Base-by-base conservation (phyloP, 2,888 invertebrate genomes). In the Cacoxenus indagator region DNA sequence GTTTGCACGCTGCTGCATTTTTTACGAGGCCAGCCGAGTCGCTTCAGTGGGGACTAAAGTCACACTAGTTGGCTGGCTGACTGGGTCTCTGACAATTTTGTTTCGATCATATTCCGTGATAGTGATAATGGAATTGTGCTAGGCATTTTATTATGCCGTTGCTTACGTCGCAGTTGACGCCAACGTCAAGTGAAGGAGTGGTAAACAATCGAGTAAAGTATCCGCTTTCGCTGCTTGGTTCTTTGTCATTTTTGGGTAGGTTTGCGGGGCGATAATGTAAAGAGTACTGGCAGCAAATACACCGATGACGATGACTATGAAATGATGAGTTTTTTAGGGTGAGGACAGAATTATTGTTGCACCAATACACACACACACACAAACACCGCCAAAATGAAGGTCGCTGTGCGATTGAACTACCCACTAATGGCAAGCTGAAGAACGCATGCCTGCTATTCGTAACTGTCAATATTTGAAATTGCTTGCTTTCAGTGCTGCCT, bases 311-410 rank as follows among this genome's bases (percentile, higher is more conserved):
- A 59, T 59, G 59, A 29, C 31, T 29, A 4, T 59, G 22, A 17
- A 8, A n/a, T 43, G 69, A 62, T 68, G 68, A 70, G 70, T 70
- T 72, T 67, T 81, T 77, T 74, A 75, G 76, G 80, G 82, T 66
- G 82, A 77, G 80, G 82, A 82, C 82, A 51, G 24, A 17, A 51
- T 51, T 51, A 51, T 51, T 51, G 3, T 51, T 9, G 51, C 48
- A 43, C 11, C 45, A 43, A 43, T 19, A 48, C 48, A 48, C 19
- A 48, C 48, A 51, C 48, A 51, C 51, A 51, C 48, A 48, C 48
- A 48, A 17, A 48, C 19, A 48, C 1, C 17, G 17, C n/a, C 22
- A 19, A 51, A 51, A 51, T 51, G 51, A 51, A 51, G 51, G 51
- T 51, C 51, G 51, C 22, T 51, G 51, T 17, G 19, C 51, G 22